These are phyloP conservation scores for Oryctolagus cuniculus DNA, from an alignment of 2,113 vertebrate genomes.

Conservation along the genomic window DNA sequence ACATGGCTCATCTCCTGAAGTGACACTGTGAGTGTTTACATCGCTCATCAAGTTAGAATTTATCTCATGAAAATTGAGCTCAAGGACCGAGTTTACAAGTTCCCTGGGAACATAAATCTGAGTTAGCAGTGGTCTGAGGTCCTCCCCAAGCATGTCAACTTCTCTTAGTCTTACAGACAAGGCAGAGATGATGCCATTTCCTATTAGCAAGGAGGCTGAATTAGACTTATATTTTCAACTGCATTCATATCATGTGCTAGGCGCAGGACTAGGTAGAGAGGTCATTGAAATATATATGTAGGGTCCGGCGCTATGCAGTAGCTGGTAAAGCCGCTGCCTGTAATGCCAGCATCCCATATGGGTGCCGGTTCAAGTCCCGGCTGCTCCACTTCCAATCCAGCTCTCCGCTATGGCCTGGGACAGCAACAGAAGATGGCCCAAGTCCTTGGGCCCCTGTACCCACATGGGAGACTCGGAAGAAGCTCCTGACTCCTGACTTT, in stretches of 20 bases:
- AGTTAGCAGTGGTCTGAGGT: neutral
- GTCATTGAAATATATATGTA: neutral
- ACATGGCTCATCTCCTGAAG: slow-evolving; percentile 37
- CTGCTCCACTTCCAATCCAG: no score
- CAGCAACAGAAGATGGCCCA: no score
- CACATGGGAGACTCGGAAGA: no score
- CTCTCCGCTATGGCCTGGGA: no score
- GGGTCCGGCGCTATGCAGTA: no score
- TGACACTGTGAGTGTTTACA: slow-evolving; percentile 13
- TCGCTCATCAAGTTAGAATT: slow-evolving; percentile 23
- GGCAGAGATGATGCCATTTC: neutral
- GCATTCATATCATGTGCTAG: neutral
- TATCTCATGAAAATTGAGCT: slow-evolving; percentile 41
- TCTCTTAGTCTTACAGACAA: neutral
- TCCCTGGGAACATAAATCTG: slow-evolving; percentile 36
- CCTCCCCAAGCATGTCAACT: neutral
- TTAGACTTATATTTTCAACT: neutral
- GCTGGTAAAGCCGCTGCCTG: no score
- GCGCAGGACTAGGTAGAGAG: neutral
- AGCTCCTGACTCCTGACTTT: no score
- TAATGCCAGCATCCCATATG: no score
- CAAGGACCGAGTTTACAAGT: neutral
- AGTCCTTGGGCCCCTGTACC: no score
- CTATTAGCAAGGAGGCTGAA: neutral
- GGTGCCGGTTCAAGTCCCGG: no score